Conservation (phyloP, 2,888 invertebrate genomes). For the Anthrax anthrax region DNA sequence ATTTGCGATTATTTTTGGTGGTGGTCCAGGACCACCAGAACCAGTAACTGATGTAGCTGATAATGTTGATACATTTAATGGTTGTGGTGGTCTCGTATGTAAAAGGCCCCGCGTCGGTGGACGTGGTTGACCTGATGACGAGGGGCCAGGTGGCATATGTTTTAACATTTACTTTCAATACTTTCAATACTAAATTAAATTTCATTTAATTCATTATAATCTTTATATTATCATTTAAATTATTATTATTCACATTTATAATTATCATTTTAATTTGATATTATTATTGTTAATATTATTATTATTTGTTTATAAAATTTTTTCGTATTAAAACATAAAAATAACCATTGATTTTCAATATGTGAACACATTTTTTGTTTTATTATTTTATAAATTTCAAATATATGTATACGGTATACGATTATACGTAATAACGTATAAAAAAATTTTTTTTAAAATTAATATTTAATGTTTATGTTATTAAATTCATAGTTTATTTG, state of each 20-base stretch:
- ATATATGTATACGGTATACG: too few species aligned
- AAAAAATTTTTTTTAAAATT: too few species aligned
- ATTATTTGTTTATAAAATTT: not conserved
- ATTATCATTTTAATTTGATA: not conserved
- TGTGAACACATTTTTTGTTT: conserved; percentile 5
- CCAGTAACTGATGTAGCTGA: conserved; percentile 16
- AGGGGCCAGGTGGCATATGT: conserved; percentile 24
- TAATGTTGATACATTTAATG: conserved; percentile 52
- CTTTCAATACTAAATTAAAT: not conserved
- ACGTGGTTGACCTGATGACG: conserved; percentile 27
- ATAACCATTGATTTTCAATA: conserved; percentile 2
- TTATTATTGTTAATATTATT: not conserved
- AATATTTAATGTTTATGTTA: too few species aligned
- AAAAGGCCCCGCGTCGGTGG: conserved; percentile 18
- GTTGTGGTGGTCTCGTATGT: conserved; percentile 39
- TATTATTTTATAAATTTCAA: not conserved
- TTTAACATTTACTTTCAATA: conserved; percentile 18
- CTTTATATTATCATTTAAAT: too few species aligned
- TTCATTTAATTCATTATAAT: too few species aligned
- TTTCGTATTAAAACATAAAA: conserved; percentile 2
- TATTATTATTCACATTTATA: too few species aligned
- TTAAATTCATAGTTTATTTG: too few species aligned
- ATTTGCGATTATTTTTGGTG: conserved; percentile 20
- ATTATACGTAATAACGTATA: too few species aligned
- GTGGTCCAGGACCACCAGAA: conserved; percentile 9